A percentile compares a stretch with the other conserved stretches of the same genome.
phyloP scores from a whole-genome alignment of 2,113 vertebrate genomes.

The Malurus melanocephalus region DNA sequence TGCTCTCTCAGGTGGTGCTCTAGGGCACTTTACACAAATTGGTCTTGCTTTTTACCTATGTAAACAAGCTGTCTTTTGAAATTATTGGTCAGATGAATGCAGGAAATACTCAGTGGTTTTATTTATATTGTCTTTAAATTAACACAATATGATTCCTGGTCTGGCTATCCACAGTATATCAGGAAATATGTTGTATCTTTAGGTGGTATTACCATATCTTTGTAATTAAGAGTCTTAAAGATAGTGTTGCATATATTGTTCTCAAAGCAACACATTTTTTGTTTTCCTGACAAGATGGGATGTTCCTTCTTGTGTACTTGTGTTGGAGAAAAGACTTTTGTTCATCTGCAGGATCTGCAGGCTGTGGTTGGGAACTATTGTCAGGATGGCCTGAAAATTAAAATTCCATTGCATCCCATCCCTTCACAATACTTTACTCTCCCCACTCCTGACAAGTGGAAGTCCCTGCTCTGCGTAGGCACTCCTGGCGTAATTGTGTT shows the following conservation, averaged over 20 bases:
- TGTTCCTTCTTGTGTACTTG: not conserved
- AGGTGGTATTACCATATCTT: not conserved
- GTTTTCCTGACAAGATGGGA: not conserved
- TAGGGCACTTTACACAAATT: not conserved
- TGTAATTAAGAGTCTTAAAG: not conserved
- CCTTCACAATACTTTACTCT: not conserved
- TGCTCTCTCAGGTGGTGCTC: not conserved
- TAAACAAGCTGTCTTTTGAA: not conserved
- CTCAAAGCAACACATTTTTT: not conserved
- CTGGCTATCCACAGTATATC: not conserved
- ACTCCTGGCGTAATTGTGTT: not conserved
- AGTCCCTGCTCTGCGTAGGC: not conserved
- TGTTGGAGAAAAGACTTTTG: not conserved
- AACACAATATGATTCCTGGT: not conserved
- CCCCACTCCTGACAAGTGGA: not conserved
- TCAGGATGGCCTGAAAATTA: not conserved
- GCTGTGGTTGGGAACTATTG: not conserved
- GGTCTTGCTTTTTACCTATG: not conserved
- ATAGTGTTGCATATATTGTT: not conserved
- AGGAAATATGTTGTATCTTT: not conserved
- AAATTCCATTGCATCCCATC: not conserved
- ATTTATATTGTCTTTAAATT: not conserved
- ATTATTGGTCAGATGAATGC: not conserved
- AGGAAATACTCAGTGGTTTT: not conserved
- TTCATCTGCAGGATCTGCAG: not conserved